Evolutionary conservation across 2,888 invertebrate species (phyloP).

Genomic region (Thymelicus lineola): DNA sequence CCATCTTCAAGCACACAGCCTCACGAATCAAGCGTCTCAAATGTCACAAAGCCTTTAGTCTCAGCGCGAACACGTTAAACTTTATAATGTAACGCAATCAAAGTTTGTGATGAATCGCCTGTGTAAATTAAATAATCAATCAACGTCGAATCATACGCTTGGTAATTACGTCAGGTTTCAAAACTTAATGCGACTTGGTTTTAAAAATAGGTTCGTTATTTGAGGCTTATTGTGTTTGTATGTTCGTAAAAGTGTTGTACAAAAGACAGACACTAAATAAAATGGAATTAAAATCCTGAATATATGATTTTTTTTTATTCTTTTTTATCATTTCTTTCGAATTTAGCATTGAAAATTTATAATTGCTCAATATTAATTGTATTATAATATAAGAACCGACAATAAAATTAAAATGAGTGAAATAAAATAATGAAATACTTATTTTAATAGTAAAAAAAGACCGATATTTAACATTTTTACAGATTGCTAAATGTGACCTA

Average conservation of each 20-base stretch:
- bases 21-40: conserved; percentile 31
- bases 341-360: too few relatives aligned
- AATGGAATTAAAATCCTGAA: too few relatives aligned
- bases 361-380: not conserved
- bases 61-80: conserved; percentile 29
- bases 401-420: conserved; percentile 13
- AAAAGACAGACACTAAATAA: too few relatives aligned
- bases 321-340: too few relatives aligned
- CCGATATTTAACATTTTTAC: conserved; percentile 5
- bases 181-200: conserved; percentile 3
- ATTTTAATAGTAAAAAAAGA: conserved; percentile 17
- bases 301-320: too few relatives aligned
- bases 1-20: conserved; percentile 42
- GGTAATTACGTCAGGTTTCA: conserved; percentile 16
- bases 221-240: too few relatives aligned
- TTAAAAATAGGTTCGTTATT: not conserved
- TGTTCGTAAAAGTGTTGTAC: too few relatives aligned
- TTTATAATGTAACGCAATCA: conserved; percentile 30
- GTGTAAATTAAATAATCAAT: conserved; percentile 23
- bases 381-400: not conserved
- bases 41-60: conserved; percentile 42
- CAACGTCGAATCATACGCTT: conserved; percentile 23
- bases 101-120: conserved; percentile 26
- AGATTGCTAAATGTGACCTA: conserved; percentile 33
- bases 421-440: conserved; percentile 18